Conservation (phyloP, 1,140 invertebrate genomes). For the Drosophila burlai region DNA sequence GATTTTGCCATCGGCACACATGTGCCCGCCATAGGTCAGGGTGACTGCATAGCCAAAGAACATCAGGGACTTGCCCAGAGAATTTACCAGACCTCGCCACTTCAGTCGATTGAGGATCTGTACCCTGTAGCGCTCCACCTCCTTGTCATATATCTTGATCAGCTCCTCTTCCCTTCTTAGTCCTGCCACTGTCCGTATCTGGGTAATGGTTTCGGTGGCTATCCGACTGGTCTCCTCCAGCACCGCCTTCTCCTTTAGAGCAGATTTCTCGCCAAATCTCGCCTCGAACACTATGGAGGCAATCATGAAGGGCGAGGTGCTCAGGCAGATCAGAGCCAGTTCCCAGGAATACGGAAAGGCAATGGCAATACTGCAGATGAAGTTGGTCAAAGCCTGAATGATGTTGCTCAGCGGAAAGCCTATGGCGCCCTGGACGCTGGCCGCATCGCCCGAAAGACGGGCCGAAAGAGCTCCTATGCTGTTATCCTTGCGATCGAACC, state of each 20-base stretch:
- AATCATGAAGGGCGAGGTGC: conserved; percentile 92
- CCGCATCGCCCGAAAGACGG: conserved; percentile 91
- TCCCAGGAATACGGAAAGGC: conserved; percentile 93
- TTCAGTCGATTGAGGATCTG: conserved; percentile 88
- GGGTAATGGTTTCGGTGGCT: conserved; percentile 91
- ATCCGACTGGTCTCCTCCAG: conserved; percentile 89
- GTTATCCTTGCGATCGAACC: conserved; percentile 92
- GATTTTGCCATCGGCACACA: conserved; percentile 87
- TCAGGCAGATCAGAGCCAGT: conserved; percentile 91
- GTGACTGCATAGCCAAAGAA: conserved; percentile 93
- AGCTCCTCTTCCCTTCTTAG: conserved; percentile 86
- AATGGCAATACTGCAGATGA: conserved; percentile 90
- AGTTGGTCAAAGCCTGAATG: conserved; percentile 91
- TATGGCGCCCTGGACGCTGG: conserved; percentile 93
- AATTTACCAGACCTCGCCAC: conserved; percentile 91
- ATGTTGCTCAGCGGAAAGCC: conserved; percentile 93
- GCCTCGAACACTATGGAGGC: conserved; percentile 91
- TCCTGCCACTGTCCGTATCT: conserved; percentile 91
- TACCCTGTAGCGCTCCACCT: conserved; percentile 86
- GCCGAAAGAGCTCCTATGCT: conserved; percentile 92
- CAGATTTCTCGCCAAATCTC: conserved; percentile 87
- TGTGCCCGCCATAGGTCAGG: conserved; percentile 92
- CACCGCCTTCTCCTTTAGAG: conserved; percentile 88
- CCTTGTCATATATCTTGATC: conserved; percentile 86
- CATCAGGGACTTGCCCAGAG: conserved; percentile 92